Percentiles rank a stretch among this genome's conserved stretches.
phyloP scores from a whole-genome alignment of 2,888 invertebrate species.

The Sarcophaga rosellei region DNA sequence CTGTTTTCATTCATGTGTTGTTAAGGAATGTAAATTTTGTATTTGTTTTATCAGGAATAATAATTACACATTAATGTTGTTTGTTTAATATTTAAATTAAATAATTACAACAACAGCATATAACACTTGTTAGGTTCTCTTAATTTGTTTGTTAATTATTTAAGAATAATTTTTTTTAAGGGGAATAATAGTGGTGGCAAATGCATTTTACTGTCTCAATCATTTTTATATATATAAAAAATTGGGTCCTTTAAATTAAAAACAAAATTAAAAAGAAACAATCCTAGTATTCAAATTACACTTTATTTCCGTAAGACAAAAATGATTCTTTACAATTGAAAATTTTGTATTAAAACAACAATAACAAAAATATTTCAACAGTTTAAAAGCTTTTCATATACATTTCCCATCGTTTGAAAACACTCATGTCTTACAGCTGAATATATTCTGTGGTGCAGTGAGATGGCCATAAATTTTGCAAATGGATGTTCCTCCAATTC shows the following conservation, averaged over 20 bases:
- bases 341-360: too few relatives aligned
- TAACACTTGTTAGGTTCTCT: conserved; percentile 50
- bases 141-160: neutral
- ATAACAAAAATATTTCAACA: too few relatives aligned
- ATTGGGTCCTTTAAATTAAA: neutral
- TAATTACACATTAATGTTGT: conserved; percentile 57
- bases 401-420: too few relatives aligned
- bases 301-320: too few relatives aligned
- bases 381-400: too few relatives aligned
- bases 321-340: too few relatives aligned
- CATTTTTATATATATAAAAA: conserved; percentile 11
- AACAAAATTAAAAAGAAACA: neutral
- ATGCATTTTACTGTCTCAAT: neutral
- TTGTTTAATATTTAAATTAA: conserved; percentile 29
- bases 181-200: conserved; percentile 1
- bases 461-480: too few relatives aligned
- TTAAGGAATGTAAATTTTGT: too few relatives aligned
- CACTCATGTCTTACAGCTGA: too few relatives aligned
- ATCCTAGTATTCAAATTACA: too few relatives aligned
- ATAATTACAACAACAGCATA: conserved; percentile 65
- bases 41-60: neutral
- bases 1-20: neutral
- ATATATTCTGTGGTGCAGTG: too few relatives aligned
- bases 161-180: neutral
- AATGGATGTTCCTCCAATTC: too few relatives aligned